Percentiles rank a stretch among this genome's conserved stretches.
Evolutionary conservation across 1,140 invertebrate genomes (phyloP).

Genomic region (Heliconius hermathena): DNA sequence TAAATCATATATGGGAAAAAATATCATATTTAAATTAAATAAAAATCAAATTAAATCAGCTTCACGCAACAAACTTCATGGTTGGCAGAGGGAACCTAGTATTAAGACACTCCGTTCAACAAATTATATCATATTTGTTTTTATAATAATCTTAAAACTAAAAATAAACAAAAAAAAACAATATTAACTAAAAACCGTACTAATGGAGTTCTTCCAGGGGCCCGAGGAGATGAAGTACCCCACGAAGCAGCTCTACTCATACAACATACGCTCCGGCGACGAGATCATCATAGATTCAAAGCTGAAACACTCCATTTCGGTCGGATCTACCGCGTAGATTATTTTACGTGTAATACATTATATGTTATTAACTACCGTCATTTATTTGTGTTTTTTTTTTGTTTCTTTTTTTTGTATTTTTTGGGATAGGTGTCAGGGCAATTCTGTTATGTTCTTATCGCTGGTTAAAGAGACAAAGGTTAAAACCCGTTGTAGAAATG

Average conservation of each 20-base stretch:
- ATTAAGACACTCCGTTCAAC: no score
- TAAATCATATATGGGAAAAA: not conserved
- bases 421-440: no score
- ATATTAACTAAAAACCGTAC: slow-evolving; percentile 7
- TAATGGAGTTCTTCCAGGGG: slow-evolving; percentile 83
- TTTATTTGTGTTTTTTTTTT: slow-evolving; percentile 1
- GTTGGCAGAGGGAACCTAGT: no score
- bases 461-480: no score
- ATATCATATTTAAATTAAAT: no score
- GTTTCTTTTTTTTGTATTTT: no score
- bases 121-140: not conserved
- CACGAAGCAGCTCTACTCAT: slow-evolving; percentile 94
- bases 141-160: no score
- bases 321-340: slow-evolving; percentile 63
- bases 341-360: not conserved
- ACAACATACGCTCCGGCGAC: slow-evolving; percentile 94
- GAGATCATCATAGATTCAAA: slow-evolving; percentile 95
- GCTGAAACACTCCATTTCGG: slow-evolving; percentile 68
- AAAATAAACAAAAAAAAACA: not conserved
- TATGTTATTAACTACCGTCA: slow-evolving; percentile 36
- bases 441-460: no score
- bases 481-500: no score
- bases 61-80: no score
- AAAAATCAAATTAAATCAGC: no score
- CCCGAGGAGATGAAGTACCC: slow-evolving; percentile 94